Percentiles rank a stretch among this genome's conserved stretches.
Conservation (phyloP, 2,888 invertebrate species). For the Anoncus sp. region DNA sequence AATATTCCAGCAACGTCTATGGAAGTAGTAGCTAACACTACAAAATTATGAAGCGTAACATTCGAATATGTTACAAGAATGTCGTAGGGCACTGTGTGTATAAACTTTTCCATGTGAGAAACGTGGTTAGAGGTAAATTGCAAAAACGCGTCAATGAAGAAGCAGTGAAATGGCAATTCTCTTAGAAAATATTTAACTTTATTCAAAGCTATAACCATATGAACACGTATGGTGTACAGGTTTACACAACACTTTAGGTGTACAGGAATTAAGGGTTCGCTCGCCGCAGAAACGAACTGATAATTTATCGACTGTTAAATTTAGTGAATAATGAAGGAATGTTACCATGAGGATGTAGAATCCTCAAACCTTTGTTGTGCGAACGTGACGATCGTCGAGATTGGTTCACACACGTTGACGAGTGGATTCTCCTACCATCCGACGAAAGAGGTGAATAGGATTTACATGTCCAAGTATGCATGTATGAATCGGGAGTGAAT, state of each 20-base stretch:
- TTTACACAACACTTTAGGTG: background rate
- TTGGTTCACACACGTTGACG: slow-evolving; percentile 46
- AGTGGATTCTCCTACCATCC: background rate
- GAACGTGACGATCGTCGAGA: slow-evolving; percentile 59
- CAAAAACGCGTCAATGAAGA: background rate
- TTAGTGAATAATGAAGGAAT: slow-evolving; percentile 20
- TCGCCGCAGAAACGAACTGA: slow-evolving; percentile 16
- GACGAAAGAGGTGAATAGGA: slow-evolving; percentile 32
- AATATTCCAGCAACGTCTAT: too few relatives aligned
- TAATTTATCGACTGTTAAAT: slow-evolving; percentile 54
- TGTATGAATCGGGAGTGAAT: slow-evolving; percentile 43
- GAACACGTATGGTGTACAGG: background rate
- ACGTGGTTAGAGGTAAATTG: background rate
- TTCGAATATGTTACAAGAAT: too few relatives aligned
- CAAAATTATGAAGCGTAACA: too few relatives aligned
- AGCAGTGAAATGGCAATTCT: slow-evolving; percentile 16
- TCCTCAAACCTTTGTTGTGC: slow-evolving; percentile 20
- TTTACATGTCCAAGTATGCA: slow-evolving; percentile 45
- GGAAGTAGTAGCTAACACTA: too few relatives aligned
- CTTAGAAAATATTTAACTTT: slow-evolving; percentile 31
- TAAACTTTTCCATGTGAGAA: too few relatives aligned
- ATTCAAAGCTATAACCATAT: background rate
- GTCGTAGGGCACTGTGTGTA: too few relatives aligned
- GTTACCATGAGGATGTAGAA: background rate
- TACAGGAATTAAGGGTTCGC: background rate